phyloP scores from a whole-genome alignment of 2,113 vertebrate genomes.

The Gobio gobio region DNA sequence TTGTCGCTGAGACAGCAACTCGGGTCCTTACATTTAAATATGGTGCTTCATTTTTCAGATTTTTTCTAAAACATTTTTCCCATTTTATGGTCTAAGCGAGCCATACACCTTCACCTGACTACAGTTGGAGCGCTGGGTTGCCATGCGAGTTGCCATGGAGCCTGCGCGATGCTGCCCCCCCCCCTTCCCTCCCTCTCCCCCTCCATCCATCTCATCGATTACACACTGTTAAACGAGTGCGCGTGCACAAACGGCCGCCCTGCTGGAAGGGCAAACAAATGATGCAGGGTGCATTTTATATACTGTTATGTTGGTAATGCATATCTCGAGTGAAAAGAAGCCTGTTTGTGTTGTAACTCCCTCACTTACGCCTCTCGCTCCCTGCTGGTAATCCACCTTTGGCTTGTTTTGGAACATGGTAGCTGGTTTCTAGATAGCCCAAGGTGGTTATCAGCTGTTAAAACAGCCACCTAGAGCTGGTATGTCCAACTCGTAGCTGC shows the following conservation, averaged over 20 bases:
- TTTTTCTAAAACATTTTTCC: not conserved
- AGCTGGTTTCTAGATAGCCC: not conserved
- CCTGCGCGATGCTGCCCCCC: not conserved
- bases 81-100: not conserved
- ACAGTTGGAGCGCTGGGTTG: conserved; percentile 45
- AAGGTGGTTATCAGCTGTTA: not conserved
- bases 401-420: not conserved
- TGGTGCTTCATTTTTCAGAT: not conserved
- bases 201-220: conserved; percentile 26
- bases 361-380: not conserved
- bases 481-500: not conserved
- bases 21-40: not conserved
- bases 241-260: not conserved
- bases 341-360: not conserved
- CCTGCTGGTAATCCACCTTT: not conserved
- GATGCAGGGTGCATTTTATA: not conserved
- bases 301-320: not conserved
- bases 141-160: conserved; percentile 50
- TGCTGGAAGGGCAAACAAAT: conserved; percentile 4
- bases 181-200: not conserved
- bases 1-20: conserved; percentile 46
- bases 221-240: conserved; percentile 18
- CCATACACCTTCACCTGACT: not conserved
- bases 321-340: not conserved
- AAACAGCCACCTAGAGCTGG: not conserved